Evolutionary conservation across 2,888 invertebrate species (phyloP), one percentile per base, ranked within the genome.

Genomic region (Pachydiplax longipennis): DNA sequence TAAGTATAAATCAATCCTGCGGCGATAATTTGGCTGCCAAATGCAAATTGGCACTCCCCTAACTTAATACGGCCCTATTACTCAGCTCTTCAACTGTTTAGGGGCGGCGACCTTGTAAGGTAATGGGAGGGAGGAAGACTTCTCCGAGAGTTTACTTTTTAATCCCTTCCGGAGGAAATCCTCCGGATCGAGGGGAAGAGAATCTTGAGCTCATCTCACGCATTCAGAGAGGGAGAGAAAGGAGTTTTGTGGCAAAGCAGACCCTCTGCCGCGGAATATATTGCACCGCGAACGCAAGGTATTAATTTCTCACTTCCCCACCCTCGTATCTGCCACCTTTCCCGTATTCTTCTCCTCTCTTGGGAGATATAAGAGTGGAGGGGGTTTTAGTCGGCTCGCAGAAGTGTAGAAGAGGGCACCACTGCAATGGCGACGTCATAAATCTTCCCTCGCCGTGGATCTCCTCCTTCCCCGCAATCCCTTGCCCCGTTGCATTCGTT

Each of bases 271-370:
- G 73, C 25, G 35, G 58, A 58, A 83, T 83, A 83, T 58, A 83
- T 58, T 81, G 58, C 83, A 83, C 83, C 58, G 44, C 83, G 58
- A 31, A 35, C 83, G 31, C 53, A 35, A 6, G 53, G 58, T 83
- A 83, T 83, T 83, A 58, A 83, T 83, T 83, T 83, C 83, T 58
- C 58, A 53, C 82, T 10, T 53, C 53, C 31, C 58, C 83, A 31
- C 31, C 15, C 83, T 83, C 31, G 25, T 44, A 22, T 44, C 22
- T 35, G 37, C 37, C 81, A 22, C 81, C 37, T n/a, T 6, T 44
- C 81, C 40, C 81, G 35, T 40, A 73, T 73, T 73, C 73, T 73
- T 25, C 25, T 73, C 73, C 73, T 73, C 65, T n/a, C 22, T 8
- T 1, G 80, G 12, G 80, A 37, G 35, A 80, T 2, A 44, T 53